Base-by-base conservation (phyloP, 2,113 vertebrate genomes). In the Upupa epops region DNA sequence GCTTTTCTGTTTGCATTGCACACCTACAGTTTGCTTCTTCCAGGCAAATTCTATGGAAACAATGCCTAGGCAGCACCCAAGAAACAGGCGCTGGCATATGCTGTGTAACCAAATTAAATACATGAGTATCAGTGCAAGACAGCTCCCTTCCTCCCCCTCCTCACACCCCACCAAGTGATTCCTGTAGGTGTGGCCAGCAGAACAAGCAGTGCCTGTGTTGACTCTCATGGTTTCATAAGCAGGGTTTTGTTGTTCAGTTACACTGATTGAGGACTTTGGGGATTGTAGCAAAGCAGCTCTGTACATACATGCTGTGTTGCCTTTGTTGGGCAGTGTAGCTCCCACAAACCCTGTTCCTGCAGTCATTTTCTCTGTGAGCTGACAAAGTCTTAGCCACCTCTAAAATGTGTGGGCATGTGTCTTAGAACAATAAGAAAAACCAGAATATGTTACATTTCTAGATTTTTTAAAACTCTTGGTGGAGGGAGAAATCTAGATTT, bases 161-260 rank as follows among this genome's bases (percentile, higher is more conserved):
- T 58, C 8, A 0, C 32, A 65, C 58, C 29, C 45, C 12, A 31
- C 79, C 54, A 3, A 88, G 88, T 75, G 26, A 95, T 88, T 94
- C 85, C 92, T 91, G 83, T 90, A 72, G 29, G 83, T 93, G 93
- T 89, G 88, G 90, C 94, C 88, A 88, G 80, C 92, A 83, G 93
- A 96, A 95, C 92, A 95, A 95, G 90, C 45, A 21, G 28, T 49
- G 90, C 48, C 79, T 96, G 93, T 95, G 83, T 88, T 80, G 79
- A 76, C 60, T 90, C 80, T 86, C 90, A 15, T 86, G 90, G 86
- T 89, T 95, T 95, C 84, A 91, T 95, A 95, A 95, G 92, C 79
- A 94, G 90, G 73, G 90, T 75, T 93, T 95, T 95, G 93, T 95
- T 90, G 77, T 90, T 69, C 73, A 31, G 51, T 81, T 86, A 81